These are phyloP conservation scores for Thereva unica DNA, from an alignment of 2,888 invertebrate genomes.

Conservation along the genomic window DNA sequence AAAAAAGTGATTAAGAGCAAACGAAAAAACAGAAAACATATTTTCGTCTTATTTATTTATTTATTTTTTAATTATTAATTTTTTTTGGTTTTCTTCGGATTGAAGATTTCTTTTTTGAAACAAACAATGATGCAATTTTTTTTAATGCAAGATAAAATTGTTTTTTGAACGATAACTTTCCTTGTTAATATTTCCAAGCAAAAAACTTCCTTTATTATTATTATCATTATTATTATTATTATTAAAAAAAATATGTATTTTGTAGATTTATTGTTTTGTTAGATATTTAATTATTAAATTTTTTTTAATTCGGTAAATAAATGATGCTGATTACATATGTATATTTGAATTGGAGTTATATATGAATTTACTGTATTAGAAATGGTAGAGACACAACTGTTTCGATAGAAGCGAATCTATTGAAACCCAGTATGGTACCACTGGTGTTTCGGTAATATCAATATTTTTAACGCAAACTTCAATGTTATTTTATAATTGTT, in stretches of 20 bases:
- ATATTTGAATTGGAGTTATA: too few relatives aligned
- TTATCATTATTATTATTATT: conserved; percentile 5
- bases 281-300: conserved; percentile 14
- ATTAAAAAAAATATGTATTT: conserved; percentile 1
- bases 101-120: conserved; percentile 4
- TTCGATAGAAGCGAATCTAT: too few relatives aligned
- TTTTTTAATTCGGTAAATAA: conserved; percentile 9
- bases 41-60: neutral
- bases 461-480: too few relatives aligned
- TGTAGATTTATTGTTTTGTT: conserved; percentile 14
- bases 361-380: too few relatives aligned
- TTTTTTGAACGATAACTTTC: conserved; percentile 7
- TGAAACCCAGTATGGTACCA: too few relatives aligned
- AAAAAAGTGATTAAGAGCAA: conserved; percentile 13
- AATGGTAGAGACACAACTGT: too few relatives aligned
- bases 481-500: too few relatives aligned
- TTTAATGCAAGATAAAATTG: conserved; percentile 15
- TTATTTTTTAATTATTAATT: neutral
- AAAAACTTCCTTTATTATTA: conserved; percentile 9
- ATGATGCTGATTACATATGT: conserved; percentile 8
- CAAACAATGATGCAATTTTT: conserved; percentile 11
- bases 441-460: too few relatives aligned
- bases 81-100: conserved; percentile 11
- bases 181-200: conserved; percentile 8
- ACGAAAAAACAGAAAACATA: conserved; percentile 30